Evolutionary conservation across 2,797 vertebrate species (phyloP), one percentile per base, ranked within the genome.

Genomic region (Rhyacichthys aspro): DNA sequence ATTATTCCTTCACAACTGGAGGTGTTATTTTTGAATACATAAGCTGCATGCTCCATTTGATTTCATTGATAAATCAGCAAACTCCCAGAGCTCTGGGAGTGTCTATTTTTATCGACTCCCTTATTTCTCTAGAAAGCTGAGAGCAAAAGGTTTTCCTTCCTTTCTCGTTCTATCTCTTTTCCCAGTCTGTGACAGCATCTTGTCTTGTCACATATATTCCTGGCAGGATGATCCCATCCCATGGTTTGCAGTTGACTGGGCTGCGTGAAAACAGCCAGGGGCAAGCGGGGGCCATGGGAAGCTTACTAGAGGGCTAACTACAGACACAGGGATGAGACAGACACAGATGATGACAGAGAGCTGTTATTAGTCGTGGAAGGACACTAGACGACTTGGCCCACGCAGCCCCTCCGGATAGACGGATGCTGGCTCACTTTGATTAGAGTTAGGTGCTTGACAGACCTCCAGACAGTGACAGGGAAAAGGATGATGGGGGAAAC

Each of bases 281-380:
- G 76, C 64, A 10, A 65, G 67, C 8, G 50, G 48, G 66, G 48
- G 14, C 33, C 70, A 44, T 47, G 69, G 78, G 7, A 11, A 76
- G 62, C 65, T 79, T 64, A 63, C 59, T 18, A 14, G 16, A 52
- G 42, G 76, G 71, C 74, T 77, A 71, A 76, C 74, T 57, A 69
- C 59, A 72, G 80, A 82, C 76, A 83, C 76, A 67, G 70, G 62
- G 68, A 82, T 60, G 78, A 78, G 70, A 76, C 43, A 56, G 83
- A 79, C 78, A 80, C 64, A 78, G 76, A 89, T 86, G 84, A 90
- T 90, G 85, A 91, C 84, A 83, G 87, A 91, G 83, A 82, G 86
- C 76, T 77, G 84, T 88, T 89, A 88, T 91, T 90, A 89, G 86
- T 70, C 49, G 73, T 77, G 72, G 82, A 88, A 86, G 88, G 86